Base-by-base conservation (phyloP, 2,888 invertebrate species). In the Dynastes grantii region DNA sequence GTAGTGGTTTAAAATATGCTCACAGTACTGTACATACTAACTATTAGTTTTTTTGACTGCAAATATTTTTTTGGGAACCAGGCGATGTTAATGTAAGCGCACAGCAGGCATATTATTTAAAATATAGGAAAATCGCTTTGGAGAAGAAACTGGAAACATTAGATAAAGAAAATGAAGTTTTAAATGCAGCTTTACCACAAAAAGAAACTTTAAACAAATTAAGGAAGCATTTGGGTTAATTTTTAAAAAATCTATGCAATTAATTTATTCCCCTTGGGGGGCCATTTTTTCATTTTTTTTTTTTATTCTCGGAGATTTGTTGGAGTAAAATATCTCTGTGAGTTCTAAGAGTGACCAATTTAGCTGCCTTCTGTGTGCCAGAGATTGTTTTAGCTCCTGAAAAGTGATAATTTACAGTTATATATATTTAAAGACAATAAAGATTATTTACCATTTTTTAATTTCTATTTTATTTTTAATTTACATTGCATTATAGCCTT, bases 31-130 rank as follows among this genome's bases (percentile, higher is more conserved):
- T 32, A 32, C 32, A 5, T 32, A 32, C 32, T 32, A 32, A 5
- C 32, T 32, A 32, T 32, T 32, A 5, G n/a, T n/a, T n/a, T n/a
- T n/a, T n/a, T 32, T 32, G 5, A 5, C 32, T 32, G 32, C 32
- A 32, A 32, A 32, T 32, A 32, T 32, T 32, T 5, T 32, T 80
- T 61, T 67, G 83, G 83, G 78, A 83, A 73, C 82, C 83, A 8
- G 83, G 82, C 22, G 45, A 76, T 51, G 53, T 80, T 22, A 80
- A 83, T 61, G 49, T 78, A 64, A 45, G 40, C 76, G 65, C 65
- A 49, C 58, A 79, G 32, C 68, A 78, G 78, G 79, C 76, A 73
- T 67, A 78, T 5, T 37, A 68, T 64, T 80, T 83, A 71, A 37
- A 32, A 8, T 58, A 76, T 3, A 77, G 76, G 32, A 83, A 80